Conservation (phyloP, 2,797 vertebrate species). For the Gymnocypris eckloni region DNA sequence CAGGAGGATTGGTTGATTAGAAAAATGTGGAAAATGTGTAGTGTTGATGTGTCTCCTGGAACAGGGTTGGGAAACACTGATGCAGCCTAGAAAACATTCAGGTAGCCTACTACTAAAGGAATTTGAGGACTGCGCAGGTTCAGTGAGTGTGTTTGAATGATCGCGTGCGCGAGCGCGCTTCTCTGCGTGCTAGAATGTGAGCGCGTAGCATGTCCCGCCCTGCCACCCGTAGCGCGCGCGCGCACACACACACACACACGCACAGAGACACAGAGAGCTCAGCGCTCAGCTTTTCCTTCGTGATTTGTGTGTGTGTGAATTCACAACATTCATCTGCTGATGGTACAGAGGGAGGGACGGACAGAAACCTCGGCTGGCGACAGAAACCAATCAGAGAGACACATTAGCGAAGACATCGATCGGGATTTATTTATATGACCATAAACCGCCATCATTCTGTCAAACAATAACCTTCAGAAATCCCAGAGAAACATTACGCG, state of each 20-base stretch:
- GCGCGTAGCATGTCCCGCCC: slow-evolving; percentile 10
- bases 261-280: no score
- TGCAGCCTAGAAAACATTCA: background rate
- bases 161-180: background rate
- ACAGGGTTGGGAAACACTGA: no score
- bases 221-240: slow-evolving; percentile 7
- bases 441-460: slow-evolving; percentile 68
- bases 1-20: no score
- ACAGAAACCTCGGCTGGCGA: slow-evolving; percentile 61
- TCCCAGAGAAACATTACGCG: slow-evolving; percentile 57
- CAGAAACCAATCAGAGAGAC: slow-evolving; percentile 77
- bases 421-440: slow-evolving; percentile 66
- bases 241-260: background rate
- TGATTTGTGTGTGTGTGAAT: background rate
- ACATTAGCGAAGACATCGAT: slow-evolving; percentile 71
- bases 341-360: slow-evolving; percentile 28
- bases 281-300: background rate
- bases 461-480: slow-evolving; percentile 69
- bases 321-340: slow-evolving; percentile 11
- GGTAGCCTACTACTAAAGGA: background rate
- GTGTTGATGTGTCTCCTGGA: no score
- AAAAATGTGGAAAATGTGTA: no score
- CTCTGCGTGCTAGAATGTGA: slow-evolving; percentile 14
- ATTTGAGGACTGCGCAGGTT: background rate
- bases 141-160: background rate